Evolutionary conservation across 2,113 vertebrate species (phyloP).

Genomic region (Hucho hucho): DNA sequence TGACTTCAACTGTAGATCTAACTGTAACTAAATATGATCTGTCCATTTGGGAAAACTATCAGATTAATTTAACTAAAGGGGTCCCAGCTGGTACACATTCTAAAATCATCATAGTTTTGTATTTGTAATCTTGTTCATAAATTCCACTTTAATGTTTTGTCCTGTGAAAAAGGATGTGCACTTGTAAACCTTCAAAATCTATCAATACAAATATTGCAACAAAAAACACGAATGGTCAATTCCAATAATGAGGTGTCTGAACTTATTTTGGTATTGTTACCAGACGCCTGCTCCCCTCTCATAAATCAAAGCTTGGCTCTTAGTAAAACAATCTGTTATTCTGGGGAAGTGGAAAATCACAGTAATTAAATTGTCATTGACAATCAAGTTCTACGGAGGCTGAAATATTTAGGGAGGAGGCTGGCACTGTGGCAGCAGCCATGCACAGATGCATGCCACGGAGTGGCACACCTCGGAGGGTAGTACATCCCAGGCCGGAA

Average conservation of each 20-base stretch:
- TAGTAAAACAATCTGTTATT: too few species aligned
- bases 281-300: too few species aligned
- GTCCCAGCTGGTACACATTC: background rate
- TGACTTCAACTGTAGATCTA: too few species aligned
- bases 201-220: too few species aligned
- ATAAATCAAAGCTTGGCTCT: too few species aligned
- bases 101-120: background rate
- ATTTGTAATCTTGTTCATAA: background rate
- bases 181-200: background rate
- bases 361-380: too few species aligned
- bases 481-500: background rate
- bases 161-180: background rate
- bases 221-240: too few species aligned
- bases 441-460: background rate
- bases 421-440: too few species aligned
- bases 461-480: background rate
- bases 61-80: background rate
- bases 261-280: background rate
- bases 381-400: background rate
- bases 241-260: background rate
- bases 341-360: too few species aligned
- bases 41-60: background rate
- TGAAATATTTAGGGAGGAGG: background rate
- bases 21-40: background rate
- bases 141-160: background rate